Conservation (phyloP, 2,797 vertebrate genomes). For the Phoeniculus purpureus region DNA sequence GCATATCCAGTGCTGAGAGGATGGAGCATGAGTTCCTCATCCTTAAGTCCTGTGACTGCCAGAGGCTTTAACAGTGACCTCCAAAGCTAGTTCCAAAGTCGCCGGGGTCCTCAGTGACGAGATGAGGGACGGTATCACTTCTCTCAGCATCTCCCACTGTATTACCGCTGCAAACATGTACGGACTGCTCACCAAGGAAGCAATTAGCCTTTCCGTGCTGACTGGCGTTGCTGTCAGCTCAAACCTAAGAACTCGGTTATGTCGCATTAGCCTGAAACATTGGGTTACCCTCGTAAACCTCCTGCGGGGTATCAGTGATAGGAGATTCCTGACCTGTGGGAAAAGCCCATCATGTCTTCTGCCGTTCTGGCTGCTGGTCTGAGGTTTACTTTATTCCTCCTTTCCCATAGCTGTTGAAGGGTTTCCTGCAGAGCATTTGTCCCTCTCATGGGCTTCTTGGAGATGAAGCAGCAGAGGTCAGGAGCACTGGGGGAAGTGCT, state of each 20-base stretch:
- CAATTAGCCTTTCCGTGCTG: background rate
- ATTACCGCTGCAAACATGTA: background rate
- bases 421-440: slow-evolving; percentile 69
- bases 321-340: background rate
- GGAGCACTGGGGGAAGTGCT: slow-evolving; percentile 27
- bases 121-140: background rate
- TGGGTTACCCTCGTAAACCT: background rate
- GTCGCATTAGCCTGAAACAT: background rate
- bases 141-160: background rate
- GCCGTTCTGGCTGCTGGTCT: slow-evolving; percentile 55
- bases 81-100: background rate
- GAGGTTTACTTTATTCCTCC: slow-evolving; percentile 62
- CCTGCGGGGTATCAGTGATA: background rate
- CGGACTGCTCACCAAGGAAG: background rate
- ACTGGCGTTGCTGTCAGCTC: background rate
- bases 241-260: background rate
- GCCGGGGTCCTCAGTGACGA: background rate
- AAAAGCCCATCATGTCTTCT: background rate
- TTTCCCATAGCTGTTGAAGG: slow-evolving; percentile 67
- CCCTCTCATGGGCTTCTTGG: slow-evolving; percentile 52
- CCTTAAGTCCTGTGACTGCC: background rate
- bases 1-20: background rate
- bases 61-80: background rate
- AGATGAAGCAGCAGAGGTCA: slow-evolving; percentile 52
- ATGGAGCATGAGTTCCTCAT: background rate